Base-by-base conservation (phyloP, 2,797 vertebrate genomes). In the Syncerus caffer region DNA sequence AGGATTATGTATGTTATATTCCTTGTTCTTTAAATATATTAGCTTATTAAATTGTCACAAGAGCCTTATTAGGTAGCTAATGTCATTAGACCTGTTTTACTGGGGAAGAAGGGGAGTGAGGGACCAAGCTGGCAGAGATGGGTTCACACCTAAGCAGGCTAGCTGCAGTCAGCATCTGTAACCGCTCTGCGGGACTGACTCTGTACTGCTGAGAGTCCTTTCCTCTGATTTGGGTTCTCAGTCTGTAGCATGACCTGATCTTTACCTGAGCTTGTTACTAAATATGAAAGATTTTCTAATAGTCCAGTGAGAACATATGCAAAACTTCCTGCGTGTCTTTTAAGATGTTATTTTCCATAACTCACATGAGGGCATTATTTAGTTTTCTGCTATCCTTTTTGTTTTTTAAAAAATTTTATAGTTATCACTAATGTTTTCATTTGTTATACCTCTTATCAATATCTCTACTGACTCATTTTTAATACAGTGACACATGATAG, bases 281-380 rank as follows among this genome's bases (percentile, higher is more conserved):
- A n/a, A 45, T 92, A 31, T 42, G 64, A 93, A 89, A 78, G 57
- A 53, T 47, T 96, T 89, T 51, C 27, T 85, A 47, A 29, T 80
- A 74, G 50, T 71, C 19, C 25, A 27, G 0, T 92, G 83, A 90
- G 62, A 93, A 85, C 55, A 9, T 53, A 47, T 85, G 50, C 31
- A 82, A 19, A 47, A 51, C 67, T 95, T 79, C 31, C 29, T 84
- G 8, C 25, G 29, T 82, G 42, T 55, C 50, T 93, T 88, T 74
- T 88, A 88, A 67, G 17, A 83, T 89, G 1, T 29, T 94, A 12
- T 86, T 93, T 96, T 82, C 9, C 50, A 94, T 93, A 96, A 83
- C 27, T 79, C 17, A 55, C 4, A 3, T 51, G 17, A 95, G 25
- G 45, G 6, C 7, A 21, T 93, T 95, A 17, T 60, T 85, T 84